phyloP scores from a whole-genome alignment of 2,113 vertebrate species.

The Tragelaphus imberbis region DNA sequence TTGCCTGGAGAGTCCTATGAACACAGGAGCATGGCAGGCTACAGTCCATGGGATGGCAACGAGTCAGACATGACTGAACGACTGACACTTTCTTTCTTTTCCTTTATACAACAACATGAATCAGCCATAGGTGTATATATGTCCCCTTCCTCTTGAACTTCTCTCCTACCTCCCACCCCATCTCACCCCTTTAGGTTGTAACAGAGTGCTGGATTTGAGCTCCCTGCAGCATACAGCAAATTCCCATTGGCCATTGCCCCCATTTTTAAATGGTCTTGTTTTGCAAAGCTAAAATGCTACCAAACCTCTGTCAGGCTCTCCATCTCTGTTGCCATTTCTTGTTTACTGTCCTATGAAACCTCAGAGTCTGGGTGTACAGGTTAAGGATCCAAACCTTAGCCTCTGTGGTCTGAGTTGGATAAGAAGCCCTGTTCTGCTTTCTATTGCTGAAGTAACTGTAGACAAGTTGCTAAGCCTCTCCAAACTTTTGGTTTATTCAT shows the following conservation, averaged over 20 bases:
- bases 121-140: not conserved
- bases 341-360: not conserved
- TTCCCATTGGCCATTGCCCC: not conserved
- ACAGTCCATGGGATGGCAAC: not conserved
- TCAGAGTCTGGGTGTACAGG: not conserved
- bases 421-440: not conserved
- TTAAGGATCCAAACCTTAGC: not conserved
- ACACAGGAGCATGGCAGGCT: not conserved
- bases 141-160: not conserved
- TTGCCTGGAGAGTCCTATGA: not conserved
- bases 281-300: not conserved
- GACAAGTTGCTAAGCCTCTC: not conserved
- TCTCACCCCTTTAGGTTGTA: not conserved
- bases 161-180: not conserved
- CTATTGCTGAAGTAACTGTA: not conserved
- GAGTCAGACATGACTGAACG: not conserved
- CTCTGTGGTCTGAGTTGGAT: not conserved
- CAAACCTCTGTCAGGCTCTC: not conserved
- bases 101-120: not conserved
- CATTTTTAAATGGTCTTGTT: not conserved
- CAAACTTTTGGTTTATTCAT: not conserved
- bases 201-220: not conserved
- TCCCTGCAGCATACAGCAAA: not conserved
- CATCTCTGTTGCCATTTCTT: not conserved
- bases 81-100: not conserved